Base-by-base conservation (phyloP, 2,113 vertebrate genomes). In the Pogonocichla stellata region DNA sequence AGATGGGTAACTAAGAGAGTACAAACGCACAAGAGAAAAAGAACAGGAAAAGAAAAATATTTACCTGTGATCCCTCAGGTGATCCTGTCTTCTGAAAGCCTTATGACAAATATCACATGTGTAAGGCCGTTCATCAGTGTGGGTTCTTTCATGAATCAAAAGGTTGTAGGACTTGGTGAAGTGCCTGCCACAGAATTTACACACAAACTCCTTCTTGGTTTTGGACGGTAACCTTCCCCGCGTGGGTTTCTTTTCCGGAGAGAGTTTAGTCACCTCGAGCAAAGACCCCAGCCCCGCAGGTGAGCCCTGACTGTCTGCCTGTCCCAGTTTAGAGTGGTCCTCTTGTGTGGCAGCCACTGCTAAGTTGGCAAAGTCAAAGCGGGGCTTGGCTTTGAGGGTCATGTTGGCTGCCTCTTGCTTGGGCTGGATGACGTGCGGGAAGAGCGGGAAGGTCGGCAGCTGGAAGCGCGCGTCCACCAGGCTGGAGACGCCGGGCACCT, bases 161-260 rank as follows among this genome's bases (percentile, higher is more conserved):
- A 99, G 99, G 96, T 99, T 99, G 97, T 99, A 99, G 61, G 99
- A 99, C 97, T 99, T 99, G 54, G 99, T 99, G 97, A 99, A 99
- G 97, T 99, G 99, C 29, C 99, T 98, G 78, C 99, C 99, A 36
- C 99, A 99, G 97, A 99, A 99, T 97, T 99, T 99, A 98, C 99
- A 99, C 82, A 99, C 99, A 48, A 99, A 99, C 94, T 99, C 99
- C 96, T 99, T 99, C 98, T 99, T 99, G 95, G 99, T 99, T 98
- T 99, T 99, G 79, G 99, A 99, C 0, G 99, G 99, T 92, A 99
- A 98, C 33, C 99, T 98, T 65, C 99, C 99, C 14, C 99, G 97
- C 0, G 98, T 99, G 54, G 99, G 99, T 96, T 99, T 99, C 96
- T 99, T 99, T 95, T 99, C 99, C 0, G 99, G 98, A 12, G 99